These are phyloP conservation scores for Telmatochromis sp. DNA, from an alignment of 2,113 vertebrate species.

Conservation along the genomic window DNA sequence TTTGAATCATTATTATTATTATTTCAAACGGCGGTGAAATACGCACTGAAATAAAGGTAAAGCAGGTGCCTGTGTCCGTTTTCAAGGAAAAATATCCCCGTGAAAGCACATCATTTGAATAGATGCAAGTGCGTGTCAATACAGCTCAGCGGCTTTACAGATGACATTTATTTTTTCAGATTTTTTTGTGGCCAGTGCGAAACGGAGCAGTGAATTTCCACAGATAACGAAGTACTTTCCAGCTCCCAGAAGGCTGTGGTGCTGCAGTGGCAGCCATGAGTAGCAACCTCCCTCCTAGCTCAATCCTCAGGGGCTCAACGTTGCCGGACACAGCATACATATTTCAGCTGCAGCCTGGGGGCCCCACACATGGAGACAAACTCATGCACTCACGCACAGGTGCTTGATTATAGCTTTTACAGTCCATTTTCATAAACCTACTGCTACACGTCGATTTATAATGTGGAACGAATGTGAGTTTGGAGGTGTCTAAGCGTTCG, in stretches of 20 bases:
- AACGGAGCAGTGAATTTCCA: background rate
- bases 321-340: conserved; percentile 50
- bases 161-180: background rate
- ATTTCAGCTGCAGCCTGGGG: conserved; percentile 53
- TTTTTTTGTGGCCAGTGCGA: background rate
- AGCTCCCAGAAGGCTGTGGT: conserved; percentile 16
- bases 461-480: background rate
- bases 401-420: background rate
- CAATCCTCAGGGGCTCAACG: conserved; percentile 5
- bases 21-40: background rate
- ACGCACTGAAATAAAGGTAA: background rate
- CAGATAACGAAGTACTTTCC: conserved; percentile 1
- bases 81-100: background rate
- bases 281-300: conserved; percentile 8
- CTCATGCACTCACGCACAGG: background rate
- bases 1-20: background rate
- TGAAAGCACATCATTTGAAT: background rate
- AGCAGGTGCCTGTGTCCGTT: background rate
- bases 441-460: background rate
- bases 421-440: background rate
- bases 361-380: background rate
- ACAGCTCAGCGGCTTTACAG: background rate
- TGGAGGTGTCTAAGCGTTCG: background rate
- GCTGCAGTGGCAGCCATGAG: conserved; percentile 8
- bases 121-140: background rate